Percentiles rank a stretch among this genome's conserved stretches.
phyloP scores from a whole-genome alignment of 2,888 invertebrate species.

The Bellardia bayeri region DNA sequence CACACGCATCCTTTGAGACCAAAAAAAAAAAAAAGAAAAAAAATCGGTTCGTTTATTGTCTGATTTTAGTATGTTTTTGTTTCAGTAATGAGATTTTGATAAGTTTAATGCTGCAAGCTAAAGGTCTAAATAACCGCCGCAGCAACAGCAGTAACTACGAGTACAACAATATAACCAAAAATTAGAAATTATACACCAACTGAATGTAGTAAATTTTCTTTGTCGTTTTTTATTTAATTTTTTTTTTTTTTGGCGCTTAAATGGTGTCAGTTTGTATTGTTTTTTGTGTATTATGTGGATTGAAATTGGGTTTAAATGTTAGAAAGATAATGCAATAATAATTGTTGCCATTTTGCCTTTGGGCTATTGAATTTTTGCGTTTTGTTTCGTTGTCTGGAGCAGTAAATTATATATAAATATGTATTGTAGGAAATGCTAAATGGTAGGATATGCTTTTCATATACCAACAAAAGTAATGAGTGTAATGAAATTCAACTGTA shows the following conservation, averaged over 20 bases:
- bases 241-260: conserved; percentile 1
- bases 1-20: conserved; percentile 43
- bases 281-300: conserved; percentile 6
- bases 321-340: conserved; percentile 34
- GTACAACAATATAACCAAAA: conserved; percentile 37
- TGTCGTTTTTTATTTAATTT: not conserved
- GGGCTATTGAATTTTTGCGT: not conserved
- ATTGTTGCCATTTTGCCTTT: conserved; percentile 24
- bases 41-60: conserved; percentile 22
- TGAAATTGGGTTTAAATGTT: conserved; percentile 12
- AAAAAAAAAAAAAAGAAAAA: conserved; percentile 19
- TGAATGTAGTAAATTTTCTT: conserved; percentile 9
- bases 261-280: conserved; percentile 34
- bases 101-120: conserved; percentile 47
- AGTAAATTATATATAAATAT: not conserved
- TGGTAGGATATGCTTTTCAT: not conserved
- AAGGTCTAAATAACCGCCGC: conserved; percentile 24
- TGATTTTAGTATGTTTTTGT: conserved; percentile 29
- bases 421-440: not conserved
- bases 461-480: not conserved
- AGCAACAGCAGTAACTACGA: not conserved
- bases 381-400: not conserved
- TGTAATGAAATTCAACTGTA: not conserved
- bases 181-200: conserved; percentile 40
- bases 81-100: conserved; percentile 56